These are phyloP conservation scores for Lepilemur septentrionalis DNA, from an alignment of 2,797 vertebrate genomes.

Conservation along the genomic window DNA sequence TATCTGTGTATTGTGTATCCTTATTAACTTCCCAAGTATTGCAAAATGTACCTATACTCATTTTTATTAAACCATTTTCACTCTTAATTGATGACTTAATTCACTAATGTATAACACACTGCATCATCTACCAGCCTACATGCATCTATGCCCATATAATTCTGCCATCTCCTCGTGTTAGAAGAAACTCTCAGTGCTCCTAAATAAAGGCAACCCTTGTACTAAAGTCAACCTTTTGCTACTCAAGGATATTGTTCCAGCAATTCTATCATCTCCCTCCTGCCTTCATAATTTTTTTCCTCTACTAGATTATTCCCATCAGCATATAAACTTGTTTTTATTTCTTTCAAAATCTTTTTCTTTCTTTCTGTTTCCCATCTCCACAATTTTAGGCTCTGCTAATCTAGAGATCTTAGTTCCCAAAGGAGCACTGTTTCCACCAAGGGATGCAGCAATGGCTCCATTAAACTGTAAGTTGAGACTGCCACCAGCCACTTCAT, in stretches of 20 bases:
- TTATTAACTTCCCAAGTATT: background rate
- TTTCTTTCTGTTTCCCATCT: background rate
- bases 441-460: background rate
- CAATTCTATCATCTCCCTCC: background rate
- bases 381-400: background rate
- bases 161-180: background rate
- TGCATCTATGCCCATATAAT: background rate
- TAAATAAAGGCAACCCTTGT: background rate
- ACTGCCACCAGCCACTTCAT: constrained; percentile 12
- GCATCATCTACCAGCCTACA: background rate
- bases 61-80: background rate
- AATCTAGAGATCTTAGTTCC: background rate
- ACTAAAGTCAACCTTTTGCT: background rate
- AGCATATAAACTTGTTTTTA: background rate
- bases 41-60: background rate
- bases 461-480: background rate
- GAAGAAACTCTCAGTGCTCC: background rate
- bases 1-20: background rate
- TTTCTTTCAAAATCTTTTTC: background rate
- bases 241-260: background rate
- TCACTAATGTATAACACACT: background rate
- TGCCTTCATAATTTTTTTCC: background rate
- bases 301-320: background rate
- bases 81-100: background rate
- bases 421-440: background rate